phyloP scores from a whole-genome alignment of 2,797 vertebrate genomes.

The Enteromius thamalakanensis region DNA sequence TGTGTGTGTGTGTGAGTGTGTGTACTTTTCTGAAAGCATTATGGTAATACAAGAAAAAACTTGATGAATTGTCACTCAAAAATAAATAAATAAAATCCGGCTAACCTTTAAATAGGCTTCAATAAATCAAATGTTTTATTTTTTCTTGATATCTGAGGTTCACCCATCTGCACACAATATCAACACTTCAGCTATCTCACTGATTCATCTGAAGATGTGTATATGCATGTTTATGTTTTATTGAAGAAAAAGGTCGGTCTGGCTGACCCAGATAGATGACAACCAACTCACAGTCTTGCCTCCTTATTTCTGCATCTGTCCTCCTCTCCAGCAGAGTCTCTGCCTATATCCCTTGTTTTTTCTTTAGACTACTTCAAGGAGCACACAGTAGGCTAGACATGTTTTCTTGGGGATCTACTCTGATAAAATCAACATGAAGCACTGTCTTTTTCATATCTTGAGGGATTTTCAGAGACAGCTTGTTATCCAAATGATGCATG shows the following conservation, averaged over 20 bases:
- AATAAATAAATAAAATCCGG: not conserved
- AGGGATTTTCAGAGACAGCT: conserved; percentile 20
- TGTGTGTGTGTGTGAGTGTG: not conserved
- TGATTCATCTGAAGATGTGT: not conserved
- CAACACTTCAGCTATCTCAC: conserved; percentile 2
- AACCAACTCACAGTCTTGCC: conserved; percentile 48
- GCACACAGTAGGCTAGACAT: conserved; percentile 12
- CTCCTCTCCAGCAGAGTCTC: conserved; percentile 43
- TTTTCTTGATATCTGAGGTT: not conserved
- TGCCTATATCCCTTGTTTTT: conserved; percentile 31
- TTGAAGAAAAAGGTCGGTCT: conserved; percentile 43
- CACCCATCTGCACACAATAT: not conserved
- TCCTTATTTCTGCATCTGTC: conserved; percentile 44
- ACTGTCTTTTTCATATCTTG: conserved; percentile 28
- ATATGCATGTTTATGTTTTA: conserved; percentile 22
- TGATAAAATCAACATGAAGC: conserved; percentile 18
- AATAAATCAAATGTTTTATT: not conserved
- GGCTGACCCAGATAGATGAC: conserved; percentile 63
- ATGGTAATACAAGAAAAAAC: not conserved
- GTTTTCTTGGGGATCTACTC: not conserved
- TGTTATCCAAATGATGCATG: conserved; percentile 37
- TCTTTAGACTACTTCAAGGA: conserved; percentile 34
- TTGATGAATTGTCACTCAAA: not conserved
- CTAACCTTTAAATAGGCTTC: not conserved
- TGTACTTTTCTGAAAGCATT: not conserved